Evolutionary conservation across 92 coral and sea anemone species (phyloP).

Genomic region (Siderastrea siderea): DNA sequence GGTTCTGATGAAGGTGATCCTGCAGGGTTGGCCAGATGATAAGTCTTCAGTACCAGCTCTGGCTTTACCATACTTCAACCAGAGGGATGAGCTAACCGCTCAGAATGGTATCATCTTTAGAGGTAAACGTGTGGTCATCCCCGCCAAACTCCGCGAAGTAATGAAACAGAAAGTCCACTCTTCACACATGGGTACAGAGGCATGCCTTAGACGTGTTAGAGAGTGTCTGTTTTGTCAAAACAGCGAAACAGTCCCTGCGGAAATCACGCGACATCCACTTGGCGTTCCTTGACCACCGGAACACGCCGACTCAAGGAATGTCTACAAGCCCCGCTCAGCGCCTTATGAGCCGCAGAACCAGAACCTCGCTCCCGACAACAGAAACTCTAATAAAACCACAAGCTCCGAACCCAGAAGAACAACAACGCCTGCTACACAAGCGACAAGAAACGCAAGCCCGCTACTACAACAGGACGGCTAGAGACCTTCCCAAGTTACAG

Average conservation of each 20-base stretch:
- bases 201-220: slow-evolving; percentile 18
- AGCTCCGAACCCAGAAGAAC: not conserved
- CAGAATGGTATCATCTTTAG: slow-evolving; percentile 24
- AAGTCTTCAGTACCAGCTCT: not conserved
- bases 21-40: slow-evolving; percentile 40
- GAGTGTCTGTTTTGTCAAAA: slow-evolving; percentile 24
- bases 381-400: slow-evolving; percentile 12
- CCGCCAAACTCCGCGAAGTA: not conserved
- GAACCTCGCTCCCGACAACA: slow-evolving; percentile 42
- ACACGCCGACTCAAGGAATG: slow-evolving; percentile 41
- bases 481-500: slow-evolving; percentile 32
- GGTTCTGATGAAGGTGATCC: slow-evolving; percentile 4
- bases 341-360: slow-evolving; percentile 50
- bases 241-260: too few relatives aligned
- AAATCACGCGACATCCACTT: not conserved
- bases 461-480: slow-evolving; percentile 25
- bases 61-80: not conserved
- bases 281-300: too few relatives aligned
- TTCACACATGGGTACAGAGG: slow-evolving; percentile 8
- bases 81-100: too few relatives aligned
- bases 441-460: too few relatives aligned
- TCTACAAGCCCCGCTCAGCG: slow-evolving; percentile 54
- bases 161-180: slow-evolving; percentile 14
- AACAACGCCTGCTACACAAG: too few relatives aligned
- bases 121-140: slow-evolving; percentile 24